A percentile compares a stretch with the other conserved stretches of the same genome.
phyloP scores from a whole-genome alignment of 2,797 vertebrate genomes.

The Anguilla marmorata region DNA sequence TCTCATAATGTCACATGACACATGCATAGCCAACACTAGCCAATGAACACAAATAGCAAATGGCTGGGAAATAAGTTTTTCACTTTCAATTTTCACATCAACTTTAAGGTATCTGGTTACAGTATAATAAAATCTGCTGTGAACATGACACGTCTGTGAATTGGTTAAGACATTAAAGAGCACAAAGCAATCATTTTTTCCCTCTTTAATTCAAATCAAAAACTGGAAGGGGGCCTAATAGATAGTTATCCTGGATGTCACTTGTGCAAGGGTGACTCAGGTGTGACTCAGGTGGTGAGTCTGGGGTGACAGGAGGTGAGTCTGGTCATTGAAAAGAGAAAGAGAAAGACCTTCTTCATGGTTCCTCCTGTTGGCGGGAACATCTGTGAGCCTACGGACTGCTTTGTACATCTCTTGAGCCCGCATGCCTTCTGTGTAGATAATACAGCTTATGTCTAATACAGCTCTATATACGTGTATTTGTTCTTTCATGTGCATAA shows the following conservation, averaged over 20 bases:
- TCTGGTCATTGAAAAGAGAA: background rate
- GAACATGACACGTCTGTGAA: background rate
- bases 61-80: too few relatives aligned
- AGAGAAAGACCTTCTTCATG: background rate
- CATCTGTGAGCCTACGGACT: background rate
- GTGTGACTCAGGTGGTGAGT: background rate
- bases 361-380: background rate
- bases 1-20: too few relatives aligned
- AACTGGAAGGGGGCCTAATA: background rate
- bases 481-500: background rate
- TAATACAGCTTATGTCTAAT: background rate
- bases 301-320: background rate
- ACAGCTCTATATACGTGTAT: background rate
- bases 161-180: background rate
- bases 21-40: too few relatives aligned
- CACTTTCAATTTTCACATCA: too few relatives aligned
- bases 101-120: too few relatives aligned
- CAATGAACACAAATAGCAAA: too few relatives aligned
- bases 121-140: too few relatives aligned
- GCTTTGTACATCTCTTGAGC: too few relatives aligned
- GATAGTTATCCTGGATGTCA: background rate
- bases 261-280: too few relatives aligned
- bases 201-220: background rate
- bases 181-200: background rate
- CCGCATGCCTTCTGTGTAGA: background rate